Conservation (phyloP, 2,113 vertebrate species). For the Vulpes ferrilata region DNA sequence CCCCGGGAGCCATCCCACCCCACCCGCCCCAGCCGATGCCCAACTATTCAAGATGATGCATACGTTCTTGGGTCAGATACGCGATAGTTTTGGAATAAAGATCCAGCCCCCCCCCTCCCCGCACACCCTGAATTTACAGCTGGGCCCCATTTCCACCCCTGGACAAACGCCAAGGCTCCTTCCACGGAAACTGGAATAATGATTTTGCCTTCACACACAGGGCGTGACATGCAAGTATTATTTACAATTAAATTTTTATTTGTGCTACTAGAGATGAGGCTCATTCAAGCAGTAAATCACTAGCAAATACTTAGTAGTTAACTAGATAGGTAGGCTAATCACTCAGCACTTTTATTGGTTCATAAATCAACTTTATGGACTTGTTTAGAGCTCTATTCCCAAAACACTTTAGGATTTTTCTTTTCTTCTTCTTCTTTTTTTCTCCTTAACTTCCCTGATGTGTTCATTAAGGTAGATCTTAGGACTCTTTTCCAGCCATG, state of each 20-base stretch:
- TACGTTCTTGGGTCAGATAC: background rate
- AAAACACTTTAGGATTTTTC: background rate
- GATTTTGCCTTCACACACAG: conserved; percentile 56
- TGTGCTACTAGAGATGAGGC: background rate
- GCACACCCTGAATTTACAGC: conserved; percentile 8
- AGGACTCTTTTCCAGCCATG: background rate
- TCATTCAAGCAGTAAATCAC: conserved; percentile 49
- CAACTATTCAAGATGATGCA: background rate
- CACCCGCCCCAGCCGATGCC: background rate
- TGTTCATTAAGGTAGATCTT: background rate
- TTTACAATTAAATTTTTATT: conserved; percentile 69
- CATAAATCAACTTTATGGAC: conserved; percentile 64
- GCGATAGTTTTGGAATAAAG: conserved; percentile 5
- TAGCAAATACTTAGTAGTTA: conserved; percentile 69
- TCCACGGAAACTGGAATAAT: background rate
- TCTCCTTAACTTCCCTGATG: background rate
- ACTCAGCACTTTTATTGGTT: conserved; percentile 53
- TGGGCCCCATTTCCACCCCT: background rate
- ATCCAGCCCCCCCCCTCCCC: background rate
- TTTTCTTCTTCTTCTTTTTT: background rate
- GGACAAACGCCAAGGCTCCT: background rate
- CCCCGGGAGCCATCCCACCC: background rate
- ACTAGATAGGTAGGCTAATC: conserved; percentile 54
- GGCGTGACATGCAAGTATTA: background rate
- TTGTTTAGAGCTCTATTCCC: conserved; percentile 43